Base-by-base conservation (phyloP, 1,140 invertebrate species). In the Acyrthosiphon pisum region DNA sequence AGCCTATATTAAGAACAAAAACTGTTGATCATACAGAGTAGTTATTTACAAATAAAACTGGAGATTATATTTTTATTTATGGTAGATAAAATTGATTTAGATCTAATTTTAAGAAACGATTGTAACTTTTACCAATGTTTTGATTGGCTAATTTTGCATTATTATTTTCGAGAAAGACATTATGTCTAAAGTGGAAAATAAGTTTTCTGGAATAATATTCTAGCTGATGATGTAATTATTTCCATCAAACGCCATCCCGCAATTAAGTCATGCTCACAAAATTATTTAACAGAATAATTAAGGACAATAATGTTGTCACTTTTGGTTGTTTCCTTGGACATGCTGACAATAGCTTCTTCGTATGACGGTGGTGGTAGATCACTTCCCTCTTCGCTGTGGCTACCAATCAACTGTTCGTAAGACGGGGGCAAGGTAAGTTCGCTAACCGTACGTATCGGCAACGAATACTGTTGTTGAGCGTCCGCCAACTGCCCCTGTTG, bases 331-430 rank as follows among this genome's bases (percentile, higher is more conserved):
- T 95, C 95, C 94, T 96, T 95, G 87, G 95, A 95, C 93, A 96
- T 95, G 18, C 96, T 95, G 94, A 96, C 96, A 95, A 96, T 95
- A n/a, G 96, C 96, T 95, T 96, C 96, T 94, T 96, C 96, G 94
- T 96, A 96, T 56, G 96, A 95, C n/a, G 96, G 96, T 8, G 96
- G 96, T 30, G 91, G 91, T 30, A 84, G 37, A 6, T 92, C 81
- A 41, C 37, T 56, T 11, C 50, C 53, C 56, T 94, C 93, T 3
- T 94, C 90, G n/a, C 86, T 93, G 35, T 91, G 91, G 14, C 92
- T 94, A 41, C 87, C 86, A 94, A 96, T 95, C 93, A 96, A 94
- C 90, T 96, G 95, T 94, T 96, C 96, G 94, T 96, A 96, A 9
- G 96, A 95, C 11, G 96, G 96, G 76, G 96, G 96, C 93, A 96